These are phyloP conservation scores for Orientallactaga bullata DNA, from an alignment of 2,113 vertebrate species.

Conservation along the genomic window DNA sequence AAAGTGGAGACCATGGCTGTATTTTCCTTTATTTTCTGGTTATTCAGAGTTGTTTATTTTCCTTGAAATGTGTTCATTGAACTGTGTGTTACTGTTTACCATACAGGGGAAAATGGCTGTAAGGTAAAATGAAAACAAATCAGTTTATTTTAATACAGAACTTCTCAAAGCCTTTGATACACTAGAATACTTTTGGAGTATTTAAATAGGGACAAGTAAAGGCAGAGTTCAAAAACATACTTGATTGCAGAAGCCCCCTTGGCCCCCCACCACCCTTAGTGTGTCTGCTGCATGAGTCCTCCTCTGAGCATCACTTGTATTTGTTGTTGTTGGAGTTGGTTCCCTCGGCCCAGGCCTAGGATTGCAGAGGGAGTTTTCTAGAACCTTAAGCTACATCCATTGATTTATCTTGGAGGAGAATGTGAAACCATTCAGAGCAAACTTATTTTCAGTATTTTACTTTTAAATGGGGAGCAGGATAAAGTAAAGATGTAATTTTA, in stretches of 20 bases:
- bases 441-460: conserved; percentile 24
- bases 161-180: neutral
- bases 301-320: neutral
- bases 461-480: neutral
- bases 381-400: neutral
- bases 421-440: conserved; percentile 1
- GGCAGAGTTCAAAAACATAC: neutral
- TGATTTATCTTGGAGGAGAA: conserved; percentile 22
- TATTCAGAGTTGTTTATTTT: conserved; percentile 37
- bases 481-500: neutral
- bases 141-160: neutral
- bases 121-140: neutral
- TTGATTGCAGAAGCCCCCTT: neutral
- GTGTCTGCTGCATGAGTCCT: neutral
- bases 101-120: neutral
- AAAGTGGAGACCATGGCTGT: neutral
- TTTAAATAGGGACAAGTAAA: neutral
- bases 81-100: neutral
- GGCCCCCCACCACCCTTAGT: neutral
- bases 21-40: neutral
- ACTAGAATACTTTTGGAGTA: neutral
- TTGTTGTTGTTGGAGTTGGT: neutral
- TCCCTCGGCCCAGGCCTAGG: neutral
- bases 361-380: conserved; percentile 25
- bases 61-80: neutral